Percentiles rank a stretch among this genome's conserved stretches.
phyloP scores from a whole-genome alignment of 2,797 vertebrate genomes.

The Peromyscus attwateri region DNA sequence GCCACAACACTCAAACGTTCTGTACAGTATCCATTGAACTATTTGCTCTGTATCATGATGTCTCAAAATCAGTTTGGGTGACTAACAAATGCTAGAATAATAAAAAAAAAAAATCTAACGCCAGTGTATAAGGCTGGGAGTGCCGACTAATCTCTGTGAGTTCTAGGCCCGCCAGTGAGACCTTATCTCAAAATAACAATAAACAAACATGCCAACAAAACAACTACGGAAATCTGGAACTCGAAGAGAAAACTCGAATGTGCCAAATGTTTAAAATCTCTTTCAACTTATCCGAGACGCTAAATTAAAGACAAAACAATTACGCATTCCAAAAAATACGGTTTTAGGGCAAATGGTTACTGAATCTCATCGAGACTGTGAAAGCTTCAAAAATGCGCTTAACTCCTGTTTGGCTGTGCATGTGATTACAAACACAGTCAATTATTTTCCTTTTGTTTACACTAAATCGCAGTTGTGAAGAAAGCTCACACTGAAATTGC shows the following conservation, averaged over 20 bases:
- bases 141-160: background rate
- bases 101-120: conserved; percentile 41
- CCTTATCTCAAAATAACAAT: background rate
- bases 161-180: background rate
- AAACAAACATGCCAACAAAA: background rate
- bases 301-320: conserved; percentile 51
- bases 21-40: conserved; percentile 1
- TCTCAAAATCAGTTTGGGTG: conserved; percentile 15
- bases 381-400: conserved; percentile 52
- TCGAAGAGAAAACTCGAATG: background rate
- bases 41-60: conserved; percentile 26
- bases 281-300: background rate
- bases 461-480: conserved; percentile 40
- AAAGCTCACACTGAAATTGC: conserved; percentile 32
- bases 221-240: background rate
- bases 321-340: conserved; percentile 3
- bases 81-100: background rate
- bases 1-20: background rate
- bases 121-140: background rate
- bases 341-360: conserved; percentile 15
- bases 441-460: conserved; percentile 59
- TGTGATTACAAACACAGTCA: background rate
- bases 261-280: conserved; percentile 39
- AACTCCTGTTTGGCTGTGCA: conserved; percentile 23
- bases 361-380: conserved; percentile 44